Percentiles rank a stretch among this genome's conserved stretches.
Evolutionary conservation across 1,140 invertebrate genomes (phyloP).

Genomic region (Campoletis sonorensis): DNA sequence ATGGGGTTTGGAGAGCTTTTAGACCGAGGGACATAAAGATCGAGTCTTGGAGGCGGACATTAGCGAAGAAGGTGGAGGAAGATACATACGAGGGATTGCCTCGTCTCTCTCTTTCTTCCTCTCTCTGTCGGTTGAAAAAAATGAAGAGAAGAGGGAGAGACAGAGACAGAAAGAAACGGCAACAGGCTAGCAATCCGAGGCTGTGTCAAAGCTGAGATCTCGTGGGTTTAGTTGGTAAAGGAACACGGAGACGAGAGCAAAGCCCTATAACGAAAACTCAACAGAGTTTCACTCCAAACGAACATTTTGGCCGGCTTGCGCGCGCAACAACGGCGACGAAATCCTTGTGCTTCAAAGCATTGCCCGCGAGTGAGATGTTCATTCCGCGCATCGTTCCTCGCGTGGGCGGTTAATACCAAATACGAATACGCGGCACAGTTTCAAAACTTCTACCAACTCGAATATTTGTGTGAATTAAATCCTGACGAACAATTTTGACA

Average conservation of each 20-base stretch:
- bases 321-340: slow-evolving; percentile 7
- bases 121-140: too few relatives aligned
- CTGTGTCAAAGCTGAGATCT: not conserved
- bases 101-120: not conserved
- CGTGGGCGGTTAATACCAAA: slow-evolving; percentile 30
- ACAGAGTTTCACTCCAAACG: slow-evolving; percentile 1
- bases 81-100: not conserved
- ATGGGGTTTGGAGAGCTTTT: slow-evolving; percentile 18
- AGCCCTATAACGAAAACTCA: not conserved
- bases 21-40: not conserved
- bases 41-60: not conserved
- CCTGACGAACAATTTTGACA: not conserved
- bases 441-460: not conserved
- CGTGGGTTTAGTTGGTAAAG: not conserved
- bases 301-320: not conserved
- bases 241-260: not conserved
- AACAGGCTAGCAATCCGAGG: not conserved
- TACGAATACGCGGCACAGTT: not conserved
- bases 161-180: not conserved
- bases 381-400: slow-evolving; percentile 38
- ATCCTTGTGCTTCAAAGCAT: slow-evolving; percentile 33
- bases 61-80: not conserved
- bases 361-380: slow-evolving; percentile 24
- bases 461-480: not conserved
- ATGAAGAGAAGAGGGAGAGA: not conserved